Percentiles rank a stretch among this genome's conserved stretches.
These are phyloP conservation scores for Tringa solitaria DNA, from an alignment of 2,113 vertebrate genomes.

Conservation along the genomic window DNA sequence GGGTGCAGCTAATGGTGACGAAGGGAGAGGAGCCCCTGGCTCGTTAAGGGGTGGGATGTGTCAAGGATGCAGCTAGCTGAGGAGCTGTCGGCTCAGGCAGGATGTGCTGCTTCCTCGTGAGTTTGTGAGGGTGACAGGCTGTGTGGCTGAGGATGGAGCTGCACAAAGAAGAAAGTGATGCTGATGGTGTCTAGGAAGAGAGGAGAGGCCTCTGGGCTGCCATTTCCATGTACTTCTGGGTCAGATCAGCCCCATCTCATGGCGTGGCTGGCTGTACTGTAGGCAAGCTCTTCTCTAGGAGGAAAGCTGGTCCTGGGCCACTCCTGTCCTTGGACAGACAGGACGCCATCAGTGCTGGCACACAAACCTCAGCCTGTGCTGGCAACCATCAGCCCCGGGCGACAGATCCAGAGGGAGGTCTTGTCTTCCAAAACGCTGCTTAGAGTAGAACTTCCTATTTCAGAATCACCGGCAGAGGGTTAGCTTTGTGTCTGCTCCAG, in stretches of 20 bases:
- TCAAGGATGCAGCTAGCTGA: background rate
- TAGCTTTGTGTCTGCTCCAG: background rate
- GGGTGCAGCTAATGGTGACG: background rate
- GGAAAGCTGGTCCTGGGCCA: background rate
- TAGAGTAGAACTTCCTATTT: background rate
- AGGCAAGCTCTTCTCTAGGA: background rate
- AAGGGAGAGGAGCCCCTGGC: background rate
- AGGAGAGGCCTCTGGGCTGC: background rate
- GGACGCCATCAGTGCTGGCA: background rate
- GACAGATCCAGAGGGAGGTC: background rate
- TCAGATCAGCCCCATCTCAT: background rate
- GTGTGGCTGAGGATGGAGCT: background rate
- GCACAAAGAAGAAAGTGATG: background rate
- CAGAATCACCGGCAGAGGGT: background rate
- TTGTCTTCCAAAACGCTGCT: background rate
- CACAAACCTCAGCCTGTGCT: background rate
- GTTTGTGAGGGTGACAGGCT: background rate
- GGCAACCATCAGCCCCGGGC: background rate
- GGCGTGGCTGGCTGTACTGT: accelerated
- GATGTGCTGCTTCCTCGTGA: background rate
- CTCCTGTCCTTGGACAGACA: background rate
- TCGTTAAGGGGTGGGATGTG: background rate
- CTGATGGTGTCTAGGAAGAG: background rate
- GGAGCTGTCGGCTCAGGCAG: background rate
- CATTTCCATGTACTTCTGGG: background rate